Evolutionary conservation across 2,797 vertebrate genomes (phyloP).

Genomic region (Girardinus metallicus): DNA sequence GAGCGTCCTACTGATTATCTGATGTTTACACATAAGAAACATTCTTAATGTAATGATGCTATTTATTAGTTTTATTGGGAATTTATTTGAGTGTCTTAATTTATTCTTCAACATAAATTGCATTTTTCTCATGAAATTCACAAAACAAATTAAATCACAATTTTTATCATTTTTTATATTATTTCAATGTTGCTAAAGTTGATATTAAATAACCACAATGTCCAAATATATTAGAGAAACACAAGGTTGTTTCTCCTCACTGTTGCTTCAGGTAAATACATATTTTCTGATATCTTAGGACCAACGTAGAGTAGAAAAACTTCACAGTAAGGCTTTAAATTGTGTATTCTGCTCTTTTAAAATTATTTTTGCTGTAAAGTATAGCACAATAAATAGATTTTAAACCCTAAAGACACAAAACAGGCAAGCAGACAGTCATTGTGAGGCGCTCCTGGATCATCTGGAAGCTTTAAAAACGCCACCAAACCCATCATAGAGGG

Average conservation of each 20-base stretch:
- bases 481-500: background rate
- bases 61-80: background rate
- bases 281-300: background rate
- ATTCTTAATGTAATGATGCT: background rate
- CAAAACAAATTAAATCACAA: background rate
- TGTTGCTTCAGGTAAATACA: background rate
- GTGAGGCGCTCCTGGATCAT: background rate
- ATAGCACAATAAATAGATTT: background rate
- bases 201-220: background rate
- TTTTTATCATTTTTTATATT: background rate
- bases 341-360: background rate
- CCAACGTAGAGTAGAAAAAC: background rate
- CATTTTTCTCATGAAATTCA: background rate
- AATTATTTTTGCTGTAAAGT: background rate
- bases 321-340: background rate
- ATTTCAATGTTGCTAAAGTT: background rate
- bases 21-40: too few relatives aligned
- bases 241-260: background rate
- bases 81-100: background rate
- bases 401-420: background rate
- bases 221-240: background rate
- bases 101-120: background rate
- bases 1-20: background rate
- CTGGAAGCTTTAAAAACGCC: background rate
- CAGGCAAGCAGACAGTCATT: background rate